phyloP scores from a whole-genome alignment of 2,888 invertebrate genomes.

The Lycocerus yunnanus region DNA sequence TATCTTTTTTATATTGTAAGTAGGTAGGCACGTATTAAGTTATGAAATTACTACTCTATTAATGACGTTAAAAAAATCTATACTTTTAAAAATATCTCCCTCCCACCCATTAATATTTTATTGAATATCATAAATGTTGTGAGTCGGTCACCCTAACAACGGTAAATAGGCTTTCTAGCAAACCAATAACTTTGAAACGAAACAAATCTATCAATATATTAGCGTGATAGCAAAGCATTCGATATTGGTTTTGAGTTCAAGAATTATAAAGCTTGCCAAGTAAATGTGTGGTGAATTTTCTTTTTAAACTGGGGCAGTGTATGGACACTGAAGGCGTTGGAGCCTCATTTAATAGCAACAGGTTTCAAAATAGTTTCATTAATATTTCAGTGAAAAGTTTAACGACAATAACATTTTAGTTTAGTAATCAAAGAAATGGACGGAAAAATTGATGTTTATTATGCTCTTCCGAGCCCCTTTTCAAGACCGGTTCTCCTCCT shows the following conservation, averaged over 20 bases:
- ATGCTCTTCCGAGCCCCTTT: constrained; percentile 67
- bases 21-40: not conserved
- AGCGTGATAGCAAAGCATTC: not conserved
- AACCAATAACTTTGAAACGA: not conserved
- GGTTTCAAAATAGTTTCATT: constrained; percentile 6
- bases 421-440: constrained; percentile 24
- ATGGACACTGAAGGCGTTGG: constrained; percentile 50
- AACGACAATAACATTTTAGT: not conserved
- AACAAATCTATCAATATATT: not conserved
- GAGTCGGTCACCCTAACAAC: not conserved
- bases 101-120: not conserved
- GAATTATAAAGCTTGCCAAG: not conserved
- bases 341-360: constrained; percentile 33
- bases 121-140: not conserved
- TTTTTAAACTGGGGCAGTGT: constrained; percentile 52
- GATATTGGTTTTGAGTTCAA: not conserved
- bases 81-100: not conserved
- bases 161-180: not conserved
- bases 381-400: constrained; percentile 2
- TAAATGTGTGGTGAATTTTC: not conserved
- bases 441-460: constrained; percentile 64
- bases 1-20: not conserved
- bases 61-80: not conserved
- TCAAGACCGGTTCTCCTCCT: constrained; percentile 65
- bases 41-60: not conserved